These are phyloP conservation scores for Papilio helenus DNA, from an alignment of 1,140 invertebrate species.

Conservation along the genomic window DNA sequence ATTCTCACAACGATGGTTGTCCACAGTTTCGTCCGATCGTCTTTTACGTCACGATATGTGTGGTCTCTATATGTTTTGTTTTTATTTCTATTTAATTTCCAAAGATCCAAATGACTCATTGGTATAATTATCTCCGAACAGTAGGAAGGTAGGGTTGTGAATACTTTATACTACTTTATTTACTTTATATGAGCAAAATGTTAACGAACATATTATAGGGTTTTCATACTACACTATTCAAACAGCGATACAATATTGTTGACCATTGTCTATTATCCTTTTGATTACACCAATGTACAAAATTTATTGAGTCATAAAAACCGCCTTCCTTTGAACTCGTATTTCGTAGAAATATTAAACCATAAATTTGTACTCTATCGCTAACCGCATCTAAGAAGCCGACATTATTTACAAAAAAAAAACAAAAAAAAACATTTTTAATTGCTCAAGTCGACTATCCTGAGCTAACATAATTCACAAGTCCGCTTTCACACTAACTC, in stretches of 20 bases:
- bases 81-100: not conserved
- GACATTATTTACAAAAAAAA: conserved; percentile 52
- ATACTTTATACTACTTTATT: not conserved
- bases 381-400: conserved; percentile 58
- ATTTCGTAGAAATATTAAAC: conserved; percentile 45
- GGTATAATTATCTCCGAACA: not conserved
- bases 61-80: conserved; percentile 44
- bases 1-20: conserved; percentile 69
- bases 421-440: conserved; percentile 67
- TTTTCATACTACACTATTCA: not conserved
- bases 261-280: conserved; percentile 13
- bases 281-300: conserved; percentile 23
- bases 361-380: conserved; percentile 64
- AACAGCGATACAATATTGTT: not conserved
- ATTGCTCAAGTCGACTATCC: conserved; percentile 72
- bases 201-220: too few relatives aligned
- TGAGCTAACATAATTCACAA: conserved; percentile 70
- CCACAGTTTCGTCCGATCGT: conserved; percentile 58
- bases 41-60: conserved; percentile 71
- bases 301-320: conserved; percentile 30
- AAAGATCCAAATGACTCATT: not conserved
- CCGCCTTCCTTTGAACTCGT: conserved; percentile 16
- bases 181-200: too few relatives aligned
- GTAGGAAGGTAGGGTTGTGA: not conserved
- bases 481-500: conserved; percentile 64